Evolutionary conservation across 2,888 invertebrate species (phyloP), one percentile per base, ranked within the genome.

Genomic region (Scaptomyza caliginosa): DNA sequence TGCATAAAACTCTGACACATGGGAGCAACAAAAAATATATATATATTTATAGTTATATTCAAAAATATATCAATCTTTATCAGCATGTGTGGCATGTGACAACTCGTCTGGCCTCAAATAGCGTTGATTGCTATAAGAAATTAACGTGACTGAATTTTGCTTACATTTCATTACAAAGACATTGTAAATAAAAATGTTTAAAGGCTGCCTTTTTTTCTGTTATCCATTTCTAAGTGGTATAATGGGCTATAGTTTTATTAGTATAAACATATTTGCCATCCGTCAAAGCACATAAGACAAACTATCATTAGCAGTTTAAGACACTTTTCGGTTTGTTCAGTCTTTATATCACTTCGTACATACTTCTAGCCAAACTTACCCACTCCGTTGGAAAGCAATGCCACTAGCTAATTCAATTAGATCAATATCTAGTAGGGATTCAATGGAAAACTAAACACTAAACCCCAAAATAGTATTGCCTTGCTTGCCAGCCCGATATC

Each of bases 81-180:
- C 46, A 59, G 42, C 46, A 49, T 40, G 39, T 40, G 39, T 36
- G 40, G 49, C 54, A 58, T 66, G 36, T 54, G 67, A 54, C 58
- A 73, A 36, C 43, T 49, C 66, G 48, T 51, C 32, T 24, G 24
- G 32, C 16, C n/a, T 34, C 17, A 34, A 32, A 57, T 66, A 39
- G 34, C 36, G 39, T 52, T 34, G 72, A 56, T 43, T 50, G 51
- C 19, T 48, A 39, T 4, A 4, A 17, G 21, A 28, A 51, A 71
- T 59, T 32, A 42, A 60, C 32, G 43, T 32, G 24, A 4, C 17
- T 10, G 6, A 28, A 54, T 24, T 60, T 10, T 7, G 19, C 11
- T 7, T 21, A 8, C 4, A 1, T 10, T 23, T 2, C 16, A 16
- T 11, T 19, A n/a, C 7, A 16, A 28, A 28, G 11, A 28, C 21